Evolutionary conservation across 2,888 invertebrate species (phyloP).

Genomic region (Microdon myrmicae): DNA sequence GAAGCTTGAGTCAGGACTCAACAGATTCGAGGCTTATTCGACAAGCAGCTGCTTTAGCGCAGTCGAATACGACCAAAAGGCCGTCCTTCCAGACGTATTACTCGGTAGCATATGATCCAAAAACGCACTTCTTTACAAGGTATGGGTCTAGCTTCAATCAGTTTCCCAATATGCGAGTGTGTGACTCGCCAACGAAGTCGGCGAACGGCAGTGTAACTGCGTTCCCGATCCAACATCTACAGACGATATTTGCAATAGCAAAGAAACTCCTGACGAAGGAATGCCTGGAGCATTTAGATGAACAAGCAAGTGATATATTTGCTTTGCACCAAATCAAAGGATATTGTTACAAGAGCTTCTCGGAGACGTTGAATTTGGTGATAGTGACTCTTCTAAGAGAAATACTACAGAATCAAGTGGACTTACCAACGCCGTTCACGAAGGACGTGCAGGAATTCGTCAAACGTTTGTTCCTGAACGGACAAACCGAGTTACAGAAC

Average conservation of each 20-base stretch:
- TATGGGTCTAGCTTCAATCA: constrained; percentile 94
- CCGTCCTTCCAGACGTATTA: constrained; percentile 68
- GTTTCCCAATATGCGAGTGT: constrained; percentile 83
- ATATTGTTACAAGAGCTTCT: constrained; percentile 94
- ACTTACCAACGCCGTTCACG: constrained; percentile 88
- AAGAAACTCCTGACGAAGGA: constrained; percentile 90
- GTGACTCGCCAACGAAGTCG: constrained; percentile 77
- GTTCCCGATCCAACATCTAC: constrained; percentile 76
- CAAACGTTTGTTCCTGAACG: constrained; percentile 87
- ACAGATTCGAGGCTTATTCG: constrained; percentile 64
- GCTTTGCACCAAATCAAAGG: constrained; percentile 78
- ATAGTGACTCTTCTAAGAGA: constrained; percentile 92
- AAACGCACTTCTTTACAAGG: constrained; percentile 88
- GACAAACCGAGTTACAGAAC: constrained; percentile 91
- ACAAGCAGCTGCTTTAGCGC: constrained; percentile 48
- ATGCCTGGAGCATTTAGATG: constrained; percentile 81
- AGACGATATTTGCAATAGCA: constrained; percentile 81
- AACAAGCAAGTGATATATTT: constrained; percentile 83
- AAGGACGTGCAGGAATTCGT: constrained; percentile 94
- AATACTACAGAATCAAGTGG: constrained; percentile 87
- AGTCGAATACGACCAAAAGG: constrained; percentile 47
- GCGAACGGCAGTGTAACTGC: constrained; percentile 66
- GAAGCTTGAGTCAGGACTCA: constrained; percentile 78
- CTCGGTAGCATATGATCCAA: constrained; percentile 81
- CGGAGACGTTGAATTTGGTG: constrained; percentile 92